Percentiles rank a stretch among this genome's conserved stretches.
Evolutionary conservation across 2,113 vertebrate species (phyloP).

Genomic region (Hippolais icterina): DNA sequence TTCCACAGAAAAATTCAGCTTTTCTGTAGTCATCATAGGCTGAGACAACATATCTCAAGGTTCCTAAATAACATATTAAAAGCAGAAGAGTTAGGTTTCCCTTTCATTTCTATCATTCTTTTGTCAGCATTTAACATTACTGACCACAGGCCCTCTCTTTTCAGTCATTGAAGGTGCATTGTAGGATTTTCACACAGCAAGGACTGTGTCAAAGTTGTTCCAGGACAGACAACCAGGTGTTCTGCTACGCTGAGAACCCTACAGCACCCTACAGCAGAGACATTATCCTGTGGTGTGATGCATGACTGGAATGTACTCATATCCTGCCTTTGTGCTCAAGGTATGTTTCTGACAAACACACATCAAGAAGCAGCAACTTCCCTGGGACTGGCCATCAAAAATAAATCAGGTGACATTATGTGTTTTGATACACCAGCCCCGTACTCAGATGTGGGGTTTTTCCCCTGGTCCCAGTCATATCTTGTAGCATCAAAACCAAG

Average conservation of each 20-base stretch:
- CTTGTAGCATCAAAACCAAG: background rate
- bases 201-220: background rate
- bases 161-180: background rate
- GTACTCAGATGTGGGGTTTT: background rate
- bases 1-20: background rate
- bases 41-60: background rate
- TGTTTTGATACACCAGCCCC: background rate
- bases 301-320: accelerated
- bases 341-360: background rate
- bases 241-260: background rate
- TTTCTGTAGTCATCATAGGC: background rate
- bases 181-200: background rate
- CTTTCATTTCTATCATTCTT: background rate
- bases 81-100: background rate
- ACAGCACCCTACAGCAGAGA: background rate
- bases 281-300: background rate
- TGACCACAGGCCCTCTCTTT: background rate
- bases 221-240: background rate
- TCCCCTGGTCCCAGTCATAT: background rate
- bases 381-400: background rate
- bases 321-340: background rate
- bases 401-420: background rate
- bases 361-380: background rate
- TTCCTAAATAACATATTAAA: slow-evolving; percentile 38
- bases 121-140: background rate